Base-by-base conservation (phyloP, 2,113 vertebrate species). In the Pristiophorus japonicus region DNA sequence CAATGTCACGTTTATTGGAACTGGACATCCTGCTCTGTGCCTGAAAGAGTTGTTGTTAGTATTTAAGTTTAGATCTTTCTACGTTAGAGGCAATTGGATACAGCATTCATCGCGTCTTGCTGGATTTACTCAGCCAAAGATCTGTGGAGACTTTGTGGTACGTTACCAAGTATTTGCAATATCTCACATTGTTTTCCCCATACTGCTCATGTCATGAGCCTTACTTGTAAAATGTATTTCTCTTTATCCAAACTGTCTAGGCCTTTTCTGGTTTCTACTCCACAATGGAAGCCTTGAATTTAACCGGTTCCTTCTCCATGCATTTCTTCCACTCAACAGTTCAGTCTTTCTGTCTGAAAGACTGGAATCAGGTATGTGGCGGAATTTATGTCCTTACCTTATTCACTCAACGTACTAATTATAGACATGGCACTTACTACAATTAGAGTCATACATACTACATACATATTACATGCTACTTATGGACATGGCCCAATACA, bases 181-280 rank as follows among this genome's bases (percentile, higher is more conserved):
- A 42, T 94, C 66, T 47, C 18, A 90, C 10, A 51, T 94, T 94
- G 66, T 8, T 51, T 51, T 94, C 22, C 27, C 11, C 27, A 6
- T 51, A 45, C 38, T 94, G 24, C 34, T 34, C n/a, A 38, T 30
- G 27, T 51, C 66, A 47, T 94, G 93, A 67, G 38, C 18, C 47
- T 67, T 27, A 45, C 63, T 12, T 45, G 62, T 45, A 63, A 65
- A 51, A 59, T 70, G 30, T 94, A 51, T 67, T 47, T 14, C 14
- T 51, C 66, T 47, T 45, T 14, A 93, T 87, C 84, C 81, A 85
- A 85, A 85, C 45, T 14, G 18, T 70, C 0, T 95, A 99, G 99
- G 99, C 99, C 0, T 99, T 99, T 95, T 98, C 99, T 22, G 99
- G 99, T 81, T 99, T 98, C 97, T 99, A 97, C 96, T 99, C 97